These are phyloP conservation scores for Anguilla marmorata DNA, from an alignment of 2,797 vertebrate species.

Conservation along the genomic window DNA sequence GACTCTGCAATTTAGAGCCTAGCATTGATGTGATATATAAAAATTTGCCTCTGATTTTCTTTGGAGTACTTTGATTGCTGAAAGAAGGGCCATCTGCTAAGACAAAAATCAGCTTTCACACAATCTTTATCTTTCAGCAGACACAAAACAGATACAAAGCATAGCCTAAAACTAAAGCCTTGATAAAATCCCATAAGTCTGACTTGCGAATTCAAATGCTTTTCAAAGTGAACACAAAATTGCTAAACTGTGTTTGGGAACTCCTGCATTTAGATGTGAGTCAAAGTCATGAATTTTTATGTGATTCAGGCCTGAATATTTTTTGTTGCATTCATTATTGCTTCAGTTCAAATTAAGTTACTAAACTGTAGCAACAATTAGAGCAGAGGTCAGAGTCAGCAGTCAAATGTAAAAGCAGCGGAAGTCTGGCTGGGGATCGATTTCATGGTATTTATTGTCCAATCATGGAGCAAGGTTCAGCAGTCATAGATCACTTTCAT, in stretches of 20 bases:
- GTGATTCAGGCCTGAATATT: conserved; percentile 15
- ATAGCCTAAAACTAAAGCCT: not conserved
- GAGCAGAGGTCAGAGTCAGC: conserved; percentile 15
- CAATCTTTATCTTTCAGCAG: not conserved
- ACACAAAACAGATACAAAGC: not conserved
- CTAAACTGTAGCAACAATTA: conserved; percentile 26
- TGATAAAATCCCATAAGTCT: not conserved
- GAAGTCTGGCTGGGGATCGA: conserved; percentile 33
- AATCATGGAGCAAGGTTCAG: conserved; percentile 32
- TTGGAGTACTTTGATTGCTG: not conserved
- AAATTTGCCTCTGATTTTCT: not conserved
- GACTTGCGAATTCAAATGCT: not conserved
- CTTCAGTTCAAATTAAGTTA: conserved; percentile 3
- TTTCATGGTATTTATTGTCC: conserved; percentile 40
- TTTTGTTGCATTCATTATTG: not conserved
- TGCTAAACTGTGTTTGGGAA: not conserved
- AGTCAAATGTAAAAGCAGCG: not conserved
- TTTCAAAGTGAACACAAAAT: not conserved
- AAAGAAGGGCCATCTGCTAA: not conserved
- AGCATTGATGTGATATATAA: not conserved
- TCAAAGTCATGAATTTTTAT: conserved; percentile 13
- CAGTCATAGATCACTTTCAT: conserved; percentile 67
- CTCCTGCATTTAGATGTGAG: not conserved
- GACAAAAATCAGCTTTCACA: not conserved
- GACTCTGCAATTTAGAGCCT: not conserved